Evolutionary conservation across 2,888 invertebrate species (phyloP), one percentile per base, ranked within the genome.

Genomic region (Trichacis sp.): DNA sequence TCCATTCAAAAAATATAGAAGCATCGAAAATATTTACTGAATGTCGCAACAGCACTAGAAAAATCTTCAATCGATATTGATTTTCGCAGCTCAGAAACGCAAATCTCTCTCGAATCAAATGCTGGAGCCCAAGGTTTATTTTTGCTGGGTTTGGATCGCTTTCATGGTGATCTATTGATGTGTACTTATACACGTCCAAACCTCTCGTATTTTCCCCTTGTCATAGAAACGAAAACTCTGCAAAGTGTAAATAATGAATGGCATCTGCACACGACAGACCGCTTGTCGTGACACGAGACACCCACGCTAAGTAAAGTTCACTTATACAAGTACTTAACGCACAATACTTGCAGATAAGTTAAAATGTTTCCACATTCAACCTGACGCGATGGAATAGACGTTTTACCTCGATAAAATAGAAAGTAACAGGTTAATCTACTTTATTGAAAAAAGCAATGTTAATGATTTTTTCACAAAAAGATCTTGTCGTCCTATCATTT

Each of bases 171-270:
- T 63, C 63, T 57, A 53, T 57, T 57, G 42, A 47, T 50, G 20
- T 38, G 45, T 52, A 52, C 45, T 18, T 62, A 52, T 53, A 62
- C 56, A 57, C 48, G 56, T 48, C 43, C 53, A 40, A 57, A 54
- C 19, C 51, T 45, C 54, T 54, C 47, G 50, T 49, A 38, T 55
- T 59, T 58, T 58, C 58, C 64, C 64, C 58, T 54, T 64, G 64
- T 64, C 58, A 64, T 64, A 64, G 64, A 58, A 64, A 59, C 65
- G 61, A 61, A 65, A 61, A 65, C 70, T 71, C 72, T 68, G 64
- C 71, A 61, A 72, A 70, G 73, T 73, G 73, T 73, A 74, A 76
- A 74, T 74, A 74, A 76, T 73, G 73, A 74, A 74, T 69, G 64
- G 64, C 68, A 69, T 73, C 74, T 75, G 74, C 68, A 42, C 58